Evolutionary conservation across 2,888 invertebrate species (phyloP), one percentile per base, ranked within the genome.

Genomic region (Lamellibrachia satsuma): DNA sequence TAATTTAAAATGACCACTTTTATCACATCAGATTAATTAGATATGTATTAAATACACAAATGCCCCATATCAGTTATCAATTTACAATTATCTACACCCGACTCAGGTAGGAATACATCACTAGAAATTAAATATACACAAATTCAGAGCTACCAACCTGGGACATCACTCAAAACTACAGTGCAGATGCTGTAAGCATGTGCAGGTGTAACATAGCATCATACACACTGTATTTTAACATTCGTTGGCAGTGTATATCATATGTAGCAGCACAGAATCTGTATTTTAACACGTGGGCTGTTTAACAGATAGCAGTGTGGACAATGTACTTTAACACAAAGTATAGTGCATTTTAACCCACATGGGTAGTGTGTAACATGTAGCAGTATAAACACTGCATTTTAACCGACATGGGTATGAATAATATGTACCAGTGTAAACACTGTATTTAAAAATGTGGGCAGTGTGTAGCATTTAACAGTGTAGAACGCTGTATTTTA

Each of bases 1-100:
- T 75, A 15, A 75, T 75, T 75, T 75, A 75, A 22, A 75, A 75
- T 75, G 75, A 75, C 22, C 75, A 15, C 6, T 6, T 22, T 22
- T 75, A 75, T 75, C 75, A 75, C 75, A 75, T 22, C 75, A 75
- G 75, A 75, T 75, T 22, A 75, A 75, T 75, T 75, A 75, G 75
- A 75, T 75, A 75, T 75, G 75, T 75, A 75, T 75, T 75, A 75
- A 75, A 75, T 75, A 75, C 22, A 39, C 39, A 39, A 39, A 39
- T 39, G 39, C 1, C 39, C 39, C 22, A 75, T 11, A 75, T 75
- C 75, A 22, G 22, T 11, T 75, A 39, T 22, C 22, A 75, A 75
- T 22, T 75, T 15, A 75, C 75, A 2, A 75, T 75, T 22, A 15
- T 15, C n/a, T 75, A 75, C 75, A 75, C 22, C 75, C 22, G 22